phyloP scores from a whole-genome alignment of 2,113 vertebrate species.

The Sitta europaea region DNA sequence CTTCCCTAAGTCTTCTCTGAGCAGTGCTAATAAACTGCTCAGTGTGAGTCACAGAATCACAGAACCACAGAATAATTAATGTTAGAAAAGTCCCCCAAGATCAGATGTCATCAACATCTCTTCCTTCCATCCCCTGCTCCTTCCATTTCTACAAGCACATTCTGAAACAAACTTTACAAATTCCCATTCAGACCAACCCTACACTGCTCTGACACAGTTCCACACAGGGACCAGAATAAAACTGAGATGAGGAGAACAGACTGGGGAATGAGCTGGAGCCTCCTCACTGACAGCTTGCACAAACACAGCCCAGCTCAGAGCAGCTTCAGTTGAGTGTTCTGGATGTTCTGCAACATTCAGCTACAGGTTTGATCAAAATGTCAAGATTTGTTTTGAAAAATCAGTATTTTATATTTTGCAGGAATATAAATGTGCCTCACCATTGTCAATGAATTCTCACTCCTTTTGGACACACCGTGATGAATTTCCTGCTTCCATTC shows the following conservation, averaged over 20 bases:
- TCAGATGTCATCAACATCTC: neutral
- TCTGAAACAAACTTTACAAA: neutral
- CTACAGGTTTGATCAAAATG: neutral
- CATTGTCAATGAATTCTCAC: neutral
- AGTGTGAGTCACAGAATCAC: neutral
- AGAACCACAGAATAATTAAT: neutral
- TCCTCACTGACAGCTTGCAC: neutral
- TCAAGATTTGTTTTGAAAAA: neutral
- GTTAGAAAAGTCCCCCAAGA: neutral
- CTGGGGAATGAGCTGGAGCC: neutral
- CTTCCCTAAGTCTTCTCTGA: neutral
- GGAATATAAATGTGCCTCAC: neutral
- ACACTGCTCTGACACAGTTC: neutral
- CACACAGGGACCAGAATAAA: slow-evolving; percentile 25
- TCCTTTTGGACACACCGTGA: neutral
- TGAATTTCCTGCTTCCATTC: neutral
- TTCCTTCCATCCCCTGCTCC: neutral
- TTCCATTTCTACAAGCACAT: neutral
- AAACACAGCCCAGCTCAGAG: neutral
- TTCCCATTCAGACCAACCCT: neutral
- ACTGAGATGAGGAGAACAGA: slow-evolving; percentile 18
- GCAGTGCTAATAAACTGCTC: neutral
- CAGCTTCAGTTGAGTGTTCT: slow-evolving; percentile 16
- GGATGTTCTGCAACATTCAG: neutral
- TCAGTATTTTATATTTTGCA: neutral